These are phyloP conservation scores for Phycodurus eques DNA, from an alignment of 2,113 vertebrate species.

Conservation along the genomic window DNA sequence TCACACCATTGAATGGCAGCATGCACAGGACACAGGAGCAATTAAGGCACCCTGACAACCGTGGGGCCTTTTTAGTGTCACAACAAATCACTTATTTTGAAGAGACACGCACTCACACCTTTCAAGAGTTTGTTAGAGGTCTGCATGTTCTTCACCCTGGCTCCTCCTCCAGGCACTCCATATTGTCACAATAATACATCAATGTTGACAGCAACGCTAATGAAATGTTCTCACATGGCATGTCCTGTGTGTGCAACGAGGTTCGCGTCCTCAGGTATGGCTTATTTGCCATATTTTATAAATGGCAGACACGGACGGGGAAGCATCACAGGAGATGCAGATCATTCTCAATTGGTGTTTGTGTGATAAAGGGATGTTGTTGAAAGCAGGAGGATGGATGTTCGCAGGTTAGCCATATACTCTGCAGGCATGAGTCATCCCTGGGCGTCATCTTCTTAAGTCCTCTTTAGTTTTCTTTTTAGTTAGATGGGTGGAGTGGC, in stretches of 20 bases:
- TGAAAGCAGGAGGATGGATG: conserved; percentile 14
- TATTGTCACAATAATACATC: conserved; percentile 46
- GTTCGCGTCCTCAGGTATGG: conserved; percentile 41
- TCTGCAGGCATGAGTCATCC: conserved; percentile 15
- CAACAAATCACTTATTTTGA: conserved; percentile 72
- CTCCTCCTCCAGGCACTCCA: conserved; percentile 46
- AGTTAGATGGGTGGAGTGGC: conserved; percentile 17
- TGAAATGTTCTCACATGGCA: conserved; percentile 55
- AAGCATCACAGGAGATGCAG: conserved; percentile 5
- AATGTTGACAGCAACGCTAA: conserved; percentile 60
- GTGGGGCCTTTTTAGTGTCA: conserved; percentile 67
- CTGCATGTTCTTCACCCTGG: conserved; percentile 29
- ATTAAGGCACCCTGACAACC: conserved; percentile 72
- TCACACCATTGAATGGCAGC: conserved; percentile 83
- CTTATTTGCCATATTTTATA: conserved; percentile 15
- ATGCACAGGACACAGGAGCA: conserved; percentile 73
- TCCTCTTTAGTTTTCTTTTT: conserved; percentile 16
- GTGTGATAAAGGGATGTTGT: background rate
- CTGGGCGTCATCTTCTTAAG: conserved; percentile 18
- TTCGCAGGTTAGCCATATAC: background rate
- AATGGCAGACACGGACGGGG: background rate
- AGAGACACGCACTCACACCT: conserved; percentile 62
- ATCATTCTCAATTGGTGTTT: background rate
- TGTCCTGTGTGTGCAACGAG: conserved; percentile 12
- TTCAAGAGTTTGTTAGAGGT: conserved; percentile 61